Evolutionary conservation across 2,888 invertebrate genomes (phyloP), one percentile per base, ranked within the genome.

Genomic region (Oscheius sp.): DNA sequence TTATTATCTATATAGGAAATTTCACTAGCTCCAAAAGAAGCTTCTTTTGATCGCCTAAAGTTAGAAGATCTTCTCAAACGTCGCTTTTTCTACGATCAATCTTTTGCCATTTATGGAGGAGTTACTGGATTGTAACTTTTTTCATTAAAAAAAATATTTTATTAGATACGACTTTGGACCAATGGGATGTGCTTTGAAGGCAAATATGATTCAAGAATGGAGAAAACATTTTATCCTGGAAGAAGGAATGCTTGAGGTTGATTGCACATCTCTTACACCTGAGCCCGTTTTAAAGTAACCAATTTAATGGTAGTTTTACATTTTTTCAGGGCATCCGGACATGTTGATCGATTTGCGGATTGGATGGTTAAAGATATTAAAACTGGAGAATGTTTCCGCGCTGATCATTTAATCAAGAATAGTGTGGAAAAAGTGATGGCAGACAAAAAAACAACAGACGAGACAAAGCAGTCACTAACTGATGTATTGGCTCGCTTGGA

Each of bases 21-120:
- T 33, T 92, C 92, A 63, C 89, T 97, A 48, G 90, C 92, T 5
- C 84, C 79, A 66, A 85, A 83, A 70, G 83, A 80, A 61, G 79
- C 79, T 1, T 90, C 91, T 12, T 95, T 98, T 87, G 96, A 98
- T 87, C 90, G 96, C 55, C 90, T 93, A 0, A 93, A 93, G 89
- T 93, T 98, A 93, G 97, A 98, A 88, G 97, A 98, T 89, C 90
- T 98, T 3, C 90, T 98, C 42, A 97, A 96, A 87, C 91, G 97
- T 79, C 90, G 96, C 76, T 99, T 99, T 88, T 99, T 97, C 88
- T 95, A 92, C 88, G 97, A 97, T 87, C 96, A 96, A 87, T 96
- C 96, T 0, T 99, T 99, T 89, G 95, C 97, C 0, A 98, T 99
- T 83, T 99, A 99, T 89, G 98, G 98, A 80, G 98, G 97, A 89